Evolutionary conservation across 2,113 vertebrate genomes (phyloP).

Genomic region (Sakesphorus luctuosus): DNA sequence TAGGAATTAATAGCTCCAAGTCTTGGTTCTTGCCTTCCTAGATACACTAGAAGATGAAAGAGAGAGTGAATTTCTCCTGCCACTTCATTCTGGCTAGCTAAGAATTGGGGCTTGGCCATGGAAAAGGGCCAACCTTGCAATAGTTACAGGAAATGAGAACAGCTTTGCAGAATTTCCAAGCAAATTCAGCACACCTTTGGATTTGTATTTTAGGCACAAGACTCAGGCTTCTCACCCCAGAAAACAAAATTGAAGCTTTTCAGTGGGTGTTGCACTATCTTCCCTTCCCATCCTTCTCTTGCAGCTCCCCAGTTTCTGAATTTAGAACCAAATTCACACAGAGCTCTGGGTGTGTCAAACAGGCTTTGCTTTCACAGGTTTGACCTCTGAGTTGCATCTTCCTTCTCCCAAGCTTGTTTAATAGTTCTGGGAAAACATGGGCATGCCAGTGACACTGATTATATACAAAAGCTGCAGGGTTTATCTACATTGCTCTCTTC

Average conservation of each 20-base stretch:
- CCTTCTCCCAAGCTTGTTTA: neutral
- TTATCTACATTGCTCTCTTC: neutral
- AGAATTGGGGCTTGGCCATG: slow-evolving; percentile 10
- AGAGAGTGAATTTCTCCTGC: slow-evolving; percentile 10
- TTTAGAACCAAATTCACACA: neutral
- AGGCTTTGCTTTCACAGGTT: neutral
- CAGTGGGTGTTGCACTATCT: neutral
- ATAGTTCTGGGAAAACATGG: neutral
- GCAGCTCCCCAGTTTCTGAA: neutral
- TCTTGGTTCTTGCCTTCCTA: slow-evolving; percentile 28
- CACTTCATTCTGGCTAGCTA: slow-evolving; percentile 17
- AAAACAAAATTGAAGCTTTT: neutral
- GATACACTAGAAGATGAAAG: slow-evolving; percentile 29
- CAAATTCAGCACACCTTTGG: slow-evolving; percentile 22
- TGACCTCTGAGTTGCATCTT: neutral
- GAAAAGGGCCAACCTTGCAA: slow-evolving; percentile 38
- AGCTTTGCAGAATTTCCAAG: slow-evolving; percentile 30
- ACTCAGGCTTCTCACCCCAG: neutral
- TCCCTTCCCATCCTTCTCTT: neutral
- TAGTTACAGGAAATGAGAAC: slow-evolving; percentile 37
- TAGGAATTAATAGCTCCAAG: neutral
- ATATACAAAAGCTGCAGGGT: neutral
- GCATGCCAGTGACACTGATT: neutral
- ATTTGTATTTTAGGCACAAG: neutral
- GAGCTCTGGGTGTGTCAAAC: neutral